Percentiles rank a stretch among this genome's conserved stretches.
Conservation (phyloP, 2,888 invertebrate species). For the Pterobdella sp. region DNA sequence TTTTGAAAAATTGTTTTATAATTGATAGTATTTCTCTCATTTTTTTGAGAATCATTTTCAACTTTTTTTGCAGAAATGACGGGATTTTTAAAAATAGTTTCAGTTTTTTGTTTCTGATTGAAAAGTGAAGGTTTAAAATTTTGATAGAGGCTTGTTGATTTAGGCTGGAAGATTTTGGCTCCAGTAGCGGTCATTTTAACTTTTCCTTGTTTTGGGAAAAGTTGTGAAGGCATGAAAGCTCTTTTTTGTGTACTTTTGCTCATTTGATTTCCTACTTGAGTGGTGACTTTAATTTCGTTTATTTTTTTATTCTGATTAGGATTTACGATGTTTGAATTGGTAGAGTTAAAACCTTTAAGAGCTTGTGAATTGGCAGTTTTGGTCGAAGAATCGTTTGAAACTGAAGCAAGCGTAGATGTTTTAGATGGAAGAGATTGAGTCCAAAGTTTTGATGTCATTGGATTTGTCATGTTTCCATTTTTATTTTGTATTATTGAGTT, state of each 20-base stretch:
- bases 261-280: neutral
- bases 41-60: neutral
- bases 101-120: neutral
- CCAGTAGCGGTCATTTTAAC: neutral
- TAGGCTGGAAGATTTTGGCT: neutral
- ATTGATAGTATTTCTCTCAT: neutral
- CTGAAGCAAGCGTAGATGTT: neutral
- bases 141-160: neutral
- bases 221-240: neutral
- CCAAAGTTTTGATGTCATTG: too few species aligned
- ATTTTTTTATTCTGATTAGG: too few species aligned
- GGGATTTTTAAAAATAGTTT: neutral
- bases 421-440: neutral
- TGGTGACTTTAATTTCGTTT: neutral
- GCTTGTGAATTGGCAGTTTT: neutral
- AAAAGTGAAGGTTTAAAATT: neutral
- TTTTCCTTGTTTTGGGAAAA: neutral
- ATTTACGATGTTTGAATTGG: too few species aligned
- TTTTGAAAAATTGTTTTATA: slow-evolving; percentile 2
- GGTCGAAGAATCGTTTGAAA: neutral
- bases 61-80: neutral
- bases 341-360: neutral
- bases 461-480: too few species aligned
- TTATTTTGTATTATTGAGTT: too few species aligned
- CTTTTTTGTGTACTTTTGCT: neutral